Percentiles rank a stretch among this genome's conserved stretches.
These are phyloP conservation scores for Thaumetopoea pityocampa DNA, from an alignment of 1,140 invertebrate species.

Conservation along the genomic window DNA sequence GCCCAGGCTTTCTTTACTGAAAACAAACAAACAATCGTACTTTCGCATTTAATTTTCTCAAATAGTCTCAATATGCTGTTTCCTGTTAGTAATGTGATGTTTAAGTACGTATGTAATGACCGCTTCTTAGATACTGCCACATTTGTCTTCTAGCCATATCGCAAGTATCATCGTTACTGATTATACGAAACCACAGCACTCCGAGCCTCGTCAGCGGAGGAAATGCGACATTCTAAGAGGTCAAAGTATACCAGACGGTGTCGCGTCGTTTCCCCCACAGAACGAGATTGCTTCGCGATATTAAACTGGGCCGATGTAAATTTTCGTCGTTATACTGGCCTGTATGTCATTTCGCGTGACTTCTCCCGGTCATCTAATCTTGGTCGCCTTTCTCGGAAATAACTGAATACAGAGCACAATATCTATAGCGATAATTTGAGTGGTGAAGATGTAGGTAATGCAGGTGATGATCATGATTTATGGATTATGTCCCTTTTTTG, in stretches of 20 bases:
- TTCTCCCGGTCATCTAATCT: slow-evolving; percentile 37
- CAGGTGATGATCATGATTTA: too few species aligned
- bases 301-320: slow-evolving; percentile 69
- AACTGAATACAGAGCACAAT: slow-evolving; percentile 27
- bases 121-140: slow-evolving; percentile 51
- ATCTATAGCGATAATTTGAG: slow-evolving; percentile 23
- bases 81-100: too few species aligned
- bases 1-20: too few species aligned
- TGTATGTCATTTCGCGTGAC: slow-evolving; percentile 50
- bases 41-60: too few species aligned
- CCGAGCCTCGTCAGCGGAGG: slow-evolving; percentile 26
- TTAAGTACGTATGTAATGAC: too few species aligned
- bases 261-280: slow-evolving; percentile 44
- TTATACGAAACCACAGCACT: slow-evolving; percentile 34
- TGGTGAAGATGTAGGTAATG: too few species aligned
- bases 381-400: slow-evolving; percentile 23
- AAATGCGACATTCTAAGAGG: slow-evolving; percentile 22
- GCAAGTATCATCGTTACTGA: slow-evolving; percentile 49
- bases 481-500: too few species aligned
- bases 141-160: slow-evolving; percentile 68
- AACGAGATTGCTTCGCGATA: slow-evolving; percentile 69
- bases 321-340: slow-evolving; percentile 58
- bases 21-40: too few species aligned
- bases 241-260: slow-evolving; percentile 34
- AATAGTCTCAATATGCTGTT: too few species aligned